These are phyloP conservation scores for Drosophila pruinosa DNA, from an alignment of 1,140 invertebrate species.

Conservation along the genomic window DNA sequence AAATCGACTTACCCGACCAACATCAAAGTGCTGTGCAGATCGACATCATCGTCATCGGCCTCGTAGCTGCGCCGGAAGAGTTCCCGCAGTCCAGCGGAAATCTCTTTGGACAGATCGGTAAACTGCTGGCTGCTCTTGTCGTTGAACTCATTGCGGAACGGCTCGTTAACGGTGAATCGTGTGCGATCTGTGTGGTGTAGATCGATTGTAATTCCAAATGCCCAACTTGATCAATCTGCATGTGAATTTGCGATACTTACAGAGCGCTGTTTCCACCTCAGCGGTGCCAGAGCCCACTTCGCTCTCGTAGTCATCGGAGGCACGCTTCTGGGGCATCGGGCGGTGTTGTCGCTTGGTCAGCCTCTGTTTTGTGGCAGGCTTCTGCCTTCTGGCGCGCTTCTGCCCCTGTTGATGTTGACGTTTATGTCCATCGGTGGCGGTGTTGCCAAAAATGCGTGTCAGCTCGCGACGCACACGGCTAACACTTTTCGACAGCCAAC, in stretches of 20 bases:
- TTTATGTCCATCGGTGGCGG: conserved; percentile 17
- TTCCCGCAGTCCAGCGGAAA: conserved; percentile 35
- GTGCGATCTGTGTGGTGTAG: conserved; percentile 41
- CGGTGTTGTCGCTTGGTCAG: conserved; percentile 23
- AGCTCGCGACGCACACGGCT: conserved; percentile 71
- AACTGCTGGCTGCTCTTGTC: conserved; percentile 39
- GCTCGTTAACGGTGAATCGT: conserved; percentile 57
- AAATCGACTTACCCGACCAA: conserved; percentile 51
- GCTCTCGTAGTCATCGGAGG: conserved; percentile 42
- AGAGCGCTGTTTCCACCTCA: conserved; percentile 27
- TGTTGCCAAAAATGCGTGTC: conserved; percentile 54
- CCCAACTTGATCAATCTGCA: not conserved
- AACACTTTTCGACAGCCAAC: conserved; percentile 59
- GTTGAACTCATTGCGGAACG: conserved; percentile 33
- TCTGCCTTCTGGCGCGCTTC: conserved; percentile 5
- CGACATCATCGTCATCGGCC: conserved; percentile 50
- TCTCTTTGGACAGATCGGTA: conserved; percentile 26
- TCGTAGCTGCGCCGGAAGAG: conserved; percentile 42
- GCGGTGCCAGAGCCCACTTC: conserved; percentile 39
- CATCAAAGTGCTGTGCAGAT: conserved; percentile 41
- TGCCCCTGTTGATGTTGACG: not conserved
- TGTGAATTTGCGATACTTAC: conserved; percentile 33
- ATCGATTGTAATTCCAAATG: not conserved
- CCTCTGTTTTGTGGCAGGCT: conserved; percentile 4
- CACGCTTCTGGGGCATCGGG: conserved; percentile 16